Evolutionary conservation across 2,113 vertebrate species (phyloP), one percentile per base, ranked within the genome.

Genomic region (Poeciliopsis retropinna): DNA sequence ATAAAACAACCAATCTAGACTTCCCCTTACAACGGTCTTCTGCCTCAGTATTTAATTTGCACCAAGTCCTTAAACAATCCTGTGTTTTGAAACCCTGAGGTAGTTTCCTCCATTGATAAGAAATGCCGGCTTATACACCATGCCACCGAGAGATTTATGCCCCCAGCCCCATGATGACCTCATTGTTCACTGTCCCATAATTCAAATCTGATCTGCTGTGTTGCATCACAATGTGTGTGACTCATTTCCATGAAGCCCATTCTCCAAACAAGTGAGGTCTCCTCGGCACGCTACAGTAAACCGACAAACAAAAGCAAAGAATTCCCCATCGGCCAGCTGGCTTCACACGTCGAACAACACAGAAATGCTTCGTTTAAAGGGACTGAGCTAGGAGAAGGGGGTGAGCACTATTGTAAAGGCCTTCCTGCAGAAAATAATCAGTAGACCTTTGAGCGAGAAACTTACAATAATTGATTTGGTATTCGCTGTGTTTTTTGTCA

Each of bases 171-270:
- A 67, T 41, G 74, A 90, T 92, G 92, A 91, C 92, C 92, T 93
- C 92, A 92, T 92, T 93, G 91, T 92, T 91, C 89, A 92, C 71
- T 84, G 89, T 86, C 76, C 89, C 87, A 91, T 92, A 92, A 92
- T 92, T 93, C 92, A 93, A 90, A 92, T 92, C 81, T 88, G 84
- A 89, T 87, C 79, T 72, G 81, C 89, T 75, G 86, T 81, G 87
- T 90, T 93, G 92, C 89, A 87, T 91, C 87, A 90, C 89, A 82
- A 85, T 91, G 89, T 88, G 84, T 79, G 77, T 91, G 88, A 89
- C 78, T 93, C 92, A 93, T 84, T 91, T 88, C 86, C 85, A 75
- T 81, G 82, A 72, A 32, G 69, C 84, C 74, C 64, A 60, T 87
- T 90, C 89, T 85, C 81, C 80, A 82, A 86, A 87, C 82, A 80